Percentiles rank a stretch among this genome's conserved stretches.
Conservation (phyloP, 2,888 invertebrate species). For the Syrphus vitripennis region DNA sequence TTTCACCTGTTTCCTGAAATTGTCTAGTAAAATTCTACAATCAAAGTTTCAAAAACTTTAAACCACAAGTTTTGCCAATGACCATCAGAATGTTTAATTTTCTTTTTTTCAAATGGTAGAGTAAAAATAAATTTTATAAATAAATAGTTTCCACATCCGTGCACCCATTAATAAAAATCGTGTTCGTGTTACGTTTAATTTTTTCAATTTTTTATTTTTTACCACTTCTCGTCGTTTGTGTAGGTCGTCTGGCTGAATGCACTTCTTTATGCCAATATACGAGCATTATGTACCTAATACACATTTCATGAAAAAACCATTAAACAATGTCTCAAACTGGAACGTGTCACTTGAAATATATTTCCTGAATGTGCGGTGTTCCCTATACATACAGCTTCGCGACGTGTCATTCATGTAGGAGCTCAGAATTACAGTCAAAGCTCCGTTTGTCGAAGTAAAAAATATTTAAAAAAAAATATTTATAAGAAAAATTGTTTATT, state of each 20-base stretch:
- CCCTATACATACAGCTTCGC: conserved; percentile 3
- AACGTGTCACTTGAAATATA: conserved; percentile 68
- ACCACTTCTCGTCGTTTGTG: neutral
- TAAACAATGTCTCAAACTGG: conserved; percentile 66
- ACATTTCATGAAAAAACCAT: conserved; percentile 57
- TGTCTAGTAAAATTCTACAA: neutral
- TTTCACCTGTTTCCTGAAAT: too few relatives aligned
- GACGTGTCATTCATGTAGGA: conserved; percentile 60
- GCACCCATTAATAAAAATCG: conserved; percentile 51
- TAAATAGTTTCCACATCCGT: conserved; percentile 45
- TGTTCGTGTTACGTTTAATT: conserved; percentile 42
- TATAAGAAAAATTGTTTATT: too few relatives aligned
- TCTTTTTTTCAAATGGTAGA: neutral
- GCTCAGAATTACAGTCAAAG: neutral
- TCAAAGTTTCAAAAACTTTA: neutral
- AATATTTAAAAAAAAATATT: too few relatives aligned
- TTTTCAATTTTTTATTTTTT: neutral
- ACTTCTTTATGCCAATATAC: neutral
- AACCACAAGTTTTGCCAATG: neutral
- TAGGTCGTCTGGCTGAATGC: neutral
- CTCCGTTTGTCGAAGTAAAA: neutral
- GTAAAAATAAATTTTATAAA: conserved; percentile 26
- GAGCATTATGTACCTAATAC: neutral
- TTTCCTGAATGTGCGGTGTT: conserved; percentile 61
- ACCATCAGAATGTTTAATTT: too few relatives aligned